A percentile compares a stretch with the other conserved stretches of the same genome.
Evolutionary conservation across 2,113 vertebrate species (phyloP).

Genomic region (Amphilophus citrinellus): DNA sequence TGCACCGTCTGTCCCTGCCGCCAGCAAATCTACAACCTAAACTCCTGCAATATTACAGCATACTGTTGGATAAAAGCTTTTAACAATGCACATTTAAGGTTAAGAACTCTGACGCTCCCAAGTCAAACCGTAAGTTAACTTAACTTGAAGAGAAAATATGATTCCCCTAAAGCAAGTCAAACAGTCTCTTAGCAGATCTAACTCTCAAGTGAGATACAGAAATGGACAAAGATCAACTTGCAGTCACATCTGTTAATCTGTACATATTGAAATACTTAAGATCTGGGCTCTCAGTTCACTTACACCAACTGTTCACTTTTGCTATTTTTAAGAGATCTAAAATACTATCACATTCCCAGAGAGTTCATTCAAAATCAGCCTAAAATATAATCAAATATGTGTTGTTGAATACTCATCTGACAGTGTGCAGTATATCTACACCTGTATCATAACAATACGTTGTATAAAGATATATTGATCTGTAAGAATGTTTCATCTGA

Average conservation of each 20-base stretch:
- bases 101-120: not conserved
- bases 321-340: not conserved
- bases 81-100: constrained; percentile 3
- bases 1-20: constrained; percentile 23
- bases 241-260: not conserved
- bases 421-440: constrained; percentile 12
- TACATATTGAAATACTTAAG: not conserved
- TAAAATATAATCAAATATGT: constrained; percentile 20
- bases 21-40: constrained; percentile 70
- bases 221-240: not conserved
- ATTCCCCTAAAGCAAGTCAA: not conserved
- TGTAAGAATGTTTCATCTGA: constrained; percentile 19
- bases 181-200: not conserved
- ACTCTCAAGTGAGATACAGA: not conserved
- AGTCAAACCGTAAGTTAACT: not conserved
- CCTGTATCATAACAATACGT: constrained; percentile 24
- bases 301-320: constrained; percentile 3
- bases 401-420: constrained; percentile 20
- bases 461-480: constrained; percentile 33
- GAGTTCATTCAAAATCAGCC: not conserved
- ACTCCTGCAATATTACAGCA: constrained; percentile 8
- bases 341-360: not conserved
- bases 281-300: not conserved
- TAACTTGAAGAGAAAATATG: not conserved
- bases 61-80: not conserved